Conservation (phyloP, 2,797 vertebrate species). For the Eidolon dupreanum region DNA sequence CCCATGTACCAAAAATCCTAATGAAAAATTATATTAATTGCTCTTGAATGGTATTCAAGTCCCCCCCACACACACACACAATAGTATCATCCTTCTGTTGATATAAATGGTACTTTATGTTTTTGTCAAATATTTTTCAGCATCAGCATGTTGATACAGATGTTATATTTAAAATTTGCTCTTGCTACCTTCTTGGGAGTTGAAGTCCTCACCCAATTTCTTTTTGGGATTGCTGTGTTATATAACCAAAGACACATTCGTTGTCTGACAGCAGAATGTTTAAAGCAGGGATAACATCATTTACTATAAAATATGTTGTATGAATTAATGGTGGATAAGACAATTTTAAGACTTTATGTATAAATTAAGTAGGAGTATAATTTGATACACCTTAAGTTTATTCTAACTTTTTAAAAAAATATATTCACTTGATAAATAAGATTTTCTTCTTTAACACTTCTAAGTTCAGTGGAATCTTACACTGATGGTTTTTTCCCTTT, state of each 20-base stretch:
- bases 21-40: conserved; percentile 36
- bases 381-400: conserved; percentile 7
- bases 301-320: not conserved
- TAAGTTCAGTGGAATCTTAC: not conserved
- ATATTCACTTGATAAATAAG: not conserved
- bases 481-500: not conserved
- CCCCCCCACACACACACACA: not conserved
- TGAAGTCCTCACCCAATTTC: not conserved
- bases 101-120: not conserved
- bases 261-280: not conserved
- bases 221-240: not conserved
- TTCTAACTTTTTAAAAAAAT: conserved; percentile 7
- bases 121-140: conserved; percentile 44
- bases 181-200: not conserved
- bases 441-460: conserved; percentile 27
- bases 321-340: not conserved
- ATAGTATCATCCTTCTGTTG: not conserved
- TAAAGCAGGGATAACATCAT: not conserved
- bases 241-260: not conserved
- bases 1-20: not conserved
- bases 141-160: not conserved
- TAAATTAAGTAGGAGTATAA: not conserved
- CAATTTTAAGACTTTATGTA: not conserved
- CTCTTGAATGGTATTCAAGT: conserved; percentile 24
- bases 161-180: not conserved